These are phyloP conservation scores for Pseudorhiza aurosa DNA, from an alignment of 30 jellyfish, hydroid and myxozoan species.

Conservation along the genomic window DNA sequence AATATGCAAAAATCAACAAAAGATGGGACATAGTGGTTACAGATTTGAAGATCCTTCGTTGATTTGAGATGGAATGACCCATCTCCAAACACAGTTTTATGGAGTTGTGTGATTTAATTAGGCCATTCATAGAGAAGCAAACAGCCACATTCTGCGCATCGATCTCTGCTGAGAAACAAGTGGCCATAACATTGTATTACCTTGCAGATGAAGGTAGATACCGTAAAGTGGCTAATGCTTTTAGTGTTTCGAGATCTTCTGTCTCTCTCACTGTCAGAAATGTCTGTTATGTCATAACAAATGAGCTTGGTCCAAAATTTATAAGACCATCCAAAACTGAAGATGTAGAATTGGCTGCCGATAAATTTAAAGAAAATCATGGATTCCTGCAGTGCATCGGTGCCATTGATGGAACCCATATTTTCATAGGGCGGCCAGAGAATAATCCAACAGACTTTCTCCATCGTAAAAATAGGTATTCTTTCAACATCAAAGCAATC, in stretches of 20 bases:
- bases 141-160: constrained; percentile 29
- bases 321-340: constrained; percentile 33
- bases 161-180: constrained; percentile 55
- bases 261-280: constrained; percentile 27
- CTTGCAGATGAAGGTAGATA: constrained; percentile 58
- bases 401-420: constrained; percentile 61
- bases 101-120: constrained; percentile 2
- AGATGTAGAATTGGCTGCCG: constrained; percentile 9
- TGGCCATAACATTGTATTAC: constrained; percentile 34
- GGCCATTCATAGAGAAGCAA: constrained; percentile 42
- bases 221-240: constrained; percentile 59
- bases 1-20: too few species aligned
- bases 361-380: not conserved
- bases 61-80: too few species aligned
- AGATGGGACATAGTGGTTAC: too few species aligned
- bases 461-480: constrained; percentile 5
- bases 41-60: too few species aligned
- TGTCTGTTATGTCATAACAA: constrained; percentile 12
- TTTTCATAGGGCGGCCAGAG: constrained; percentile 18
- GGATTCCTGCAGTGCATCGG: constrained; percentile 75
- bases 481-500: constrained; percentile 41
- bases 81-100: constrained; percentile 25
- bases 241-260: constrained; percentile 57
- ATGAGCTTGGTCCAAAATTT: constrained; percentile 43
- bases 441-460: constrained; percentile 37